Base-by-base conservation (phyloP, 1,140 invertebrate species). In the Lutraria rhynchaena region DNA sequence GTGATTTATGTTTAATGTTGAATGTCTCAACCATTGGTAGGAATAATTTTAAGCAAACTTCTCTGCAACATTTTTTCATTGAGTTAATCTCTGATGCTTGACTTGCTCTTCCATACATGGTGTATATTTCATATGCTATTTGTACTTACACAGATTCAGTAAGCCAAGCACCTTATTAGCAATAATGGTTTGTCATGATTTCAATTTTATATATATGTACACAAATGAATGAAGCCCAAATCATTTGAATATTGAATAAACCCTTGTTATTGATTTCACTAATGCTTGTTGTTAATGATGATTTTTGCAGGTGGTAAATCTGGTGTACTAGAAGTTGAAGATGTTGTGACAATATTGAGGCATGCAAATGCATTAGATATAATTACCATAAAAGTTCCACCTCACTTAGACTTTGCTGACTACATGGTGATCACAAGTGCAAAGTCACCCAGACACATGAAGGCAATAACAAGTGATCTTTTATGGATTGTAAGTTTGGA, bases 281-380 rank as follows among this genome's bases (percentile, higher is more conserved):
- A 73, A 33, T 78, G n/a, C 22, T 74, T 41, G 33, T 69, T 70
- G 82, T 74, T 22, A 27, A 13, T n/a, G n/a, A n/a, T n/a, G n/a
- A n/a, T n/a, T 63, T n/a, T 60, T 49, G 9, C 85, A 98, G 96
- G 95, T 88, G 97, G 97, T 1, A 87, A 94, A 74, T 94, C 89
- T 83, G 96, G 96, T 27, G 96, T 98, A 0, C 97, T 95, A 92
- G 97, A 98, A 87, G 94, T 98, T 44, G 95, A 97, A 91, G 96
- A 98, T 81, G 90, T 99, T 33, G 94, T 98, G 0, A 93, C 95
- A 19, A 89, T 97, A 51, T 91, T 99, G 22, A 93, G 94, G 84
- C 93, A 94, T 86, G 96, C 98, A 89, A 97, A 96, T 88, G 95
- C 95, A 0, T 92, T 93, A 87, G 94, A 98, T 89, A 95, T 98